A percentile compares a stretch with the other conserved stretches of the same genome.
Evolutionary conservation across 1,140 invertebrate genomes (phyloP).

Genomic region (Caenorhabditis inopinata): DNA sequence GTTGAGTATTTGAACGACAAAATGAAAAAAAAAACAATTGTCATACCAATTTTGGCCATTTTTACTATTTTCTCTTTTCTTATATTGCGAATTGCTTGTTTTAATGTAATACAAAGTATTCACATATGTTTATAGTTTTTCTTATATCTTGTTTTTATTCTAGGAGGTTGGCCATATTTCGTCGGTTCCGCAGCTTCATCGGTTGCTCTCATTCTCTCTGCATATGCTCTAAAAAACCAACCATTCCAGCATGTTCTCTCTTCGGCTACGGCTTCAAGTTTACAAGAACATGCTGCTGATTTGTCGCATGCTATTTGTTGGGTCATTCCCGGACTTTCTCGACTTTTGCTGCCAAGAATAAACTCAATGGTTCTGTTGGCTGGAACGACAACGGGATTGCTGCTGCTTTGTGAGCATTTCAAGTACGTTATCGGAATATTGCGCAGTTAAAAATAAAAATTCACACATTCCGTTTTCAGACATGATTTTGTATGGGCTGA

Average conservation of each 20-base stretch:
- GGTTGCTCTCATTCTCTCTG: slow-evolving; percentile 56
- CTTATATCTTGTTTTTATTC: too few species aligned
- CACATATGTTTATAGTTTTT: too few species aligned
- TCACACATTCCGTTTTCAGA: background rate
- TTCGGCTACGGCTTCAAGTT: slow-evolving; percentile 52
- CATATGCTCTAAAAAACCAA: slow-evolving; percentile 58
- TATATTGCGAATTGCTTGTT: too few species aligned
- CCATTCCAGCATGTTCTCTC: slow-evolving; percentile 63
- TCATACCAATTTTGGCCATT: too few species aligned
- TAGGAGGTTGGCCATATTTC: slow-evolving; percentile 52
- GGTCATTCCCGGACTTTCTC: slow-evolving; percentile 62
- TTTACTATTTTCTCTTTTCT: too few species aligned
- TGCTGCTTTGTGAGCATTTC: slow-evolving; percentile 40
- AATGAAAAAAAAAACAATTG: background rate
- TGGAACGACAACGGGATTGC: slow-evolving; percentile 32
- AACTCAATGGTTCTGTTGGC: slow-evolving; percentile 60
- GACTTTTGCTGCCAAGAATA: slow-evolving; percentile 60
- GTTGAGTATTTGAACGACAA: too few species aligned
- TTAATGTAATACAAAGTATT: too few species aligned
- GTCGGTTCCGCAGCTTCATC: slow-evolving; percentile 46
- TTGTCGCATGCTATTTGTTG: slow-evolving; percentile 60
- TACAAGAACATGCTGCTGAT: slow-evolving; percentile 64
- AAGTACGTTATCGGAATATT: background rate
- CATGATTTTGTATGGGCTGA: slow-evolving; percentile 56
- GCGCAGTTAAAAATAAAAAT: too few species aligned